Base-by-base conservation (phyloP, 1,140 invertebrate genomes). In the Drosophila kanapiae region DNA sequence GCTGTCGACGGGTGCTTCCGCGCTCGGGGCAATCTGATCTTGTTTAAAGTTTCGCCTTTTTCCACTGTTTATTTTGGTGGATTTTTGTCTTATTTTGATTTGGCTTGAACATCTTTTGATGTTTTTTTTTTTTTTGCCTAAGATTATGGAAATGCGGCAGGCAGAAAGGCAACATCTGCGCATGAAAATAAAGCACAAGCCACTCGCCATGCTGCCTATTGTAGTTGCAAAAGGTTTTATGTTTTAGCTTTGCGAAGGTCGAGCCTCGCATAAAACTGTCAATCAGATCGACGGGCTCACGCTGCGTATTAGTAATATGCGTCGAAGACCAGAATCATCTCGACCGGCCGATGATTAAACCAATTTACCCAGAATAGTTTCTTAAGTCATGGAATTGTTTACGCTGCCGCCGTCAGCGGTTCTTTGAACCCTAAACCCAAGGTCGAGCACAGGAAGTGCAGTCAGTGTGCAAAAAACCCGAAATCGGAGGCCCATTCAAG, bases 381-480 rank as follows among this genome's bases (percentile, higher is more conserved):
- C n/a, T 14, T 23, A 38, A 35, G 29, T n/a, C 53, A 35, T 42
- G 29, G 53, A 27, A 35, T 56, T 65, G 67, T 64, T 68, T 63
- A 48, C 53, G 49, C 31, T 45, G 57, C 42, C 4, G 0, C 53
- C 42, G 0, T 35, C 42, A 65, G 54, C 49, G 65, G 74, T 56
- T 71, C n/a, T 81, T 86, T 87, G 83, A 86, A 87, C 82, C 51
- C 47, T 35, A 29, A 29, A 1, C 0, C 18, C 80, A 80, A 84
- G 84, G 84, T 81, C 64, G 43, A 18, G 9, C 38, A 65, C 80
- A 88, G 84, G 85, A 88, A 88, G 82, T 88, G 81, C 85, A 84
- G 58, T 67, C 45, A 48, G 23, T 35, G 37, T 31, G 29, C 59
- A 80, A 70, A 57, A 78, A 78, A 82, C 80, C 79, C 63, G 78